Percentiles rank a stretch among this genome's conserved stretches.
phyloP scores from a whole-genome alignment of 2,797 vertebrate species.

The Eupleurogrammus muticus region DNA sequence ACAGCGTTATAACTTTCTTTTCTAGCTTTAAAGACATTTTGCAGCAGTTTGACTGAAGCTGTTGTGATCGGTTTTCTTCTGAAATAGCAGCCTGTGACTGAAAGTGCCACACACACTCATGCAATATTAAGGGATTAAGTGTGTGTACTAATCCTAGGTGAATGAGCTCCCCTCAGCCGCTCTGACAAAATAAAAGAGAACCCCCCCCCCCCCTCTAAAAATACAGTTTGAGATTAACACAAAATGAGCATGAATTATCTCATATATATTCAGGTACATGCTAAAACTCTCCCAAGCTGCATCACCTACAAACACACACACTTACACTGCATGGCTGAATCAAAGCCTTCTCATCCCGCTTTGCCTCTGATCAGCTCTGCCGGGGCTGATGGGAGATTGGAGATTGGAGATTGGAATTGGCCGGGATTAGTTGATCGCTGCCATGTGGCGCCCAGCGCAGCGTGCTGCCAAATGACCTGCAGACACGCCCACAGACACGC shows the following conservation, averaged over 20 bases:
- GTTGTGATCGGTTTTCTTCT: not conserved
- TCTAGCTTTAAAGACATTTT: not conserved
- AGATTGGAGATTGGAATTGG: constrained; percentile 40
- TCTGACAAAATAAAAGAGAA: not conserved
- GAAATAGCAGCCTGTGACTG: not conserved
- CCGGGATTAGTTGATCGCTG: constrained; percentile 51
- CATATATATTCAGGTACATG: too few relatives aligned
- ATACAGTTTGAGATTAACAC: not conserved
- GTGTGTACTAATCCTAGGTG: not conserved
- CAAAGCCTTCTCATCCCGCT: constrained; percentile 67
- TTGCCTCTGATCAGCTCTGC: constrained; percentile 60
- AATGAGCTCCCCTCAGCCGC: not conserved
- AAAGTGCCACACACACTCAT: not conserved
- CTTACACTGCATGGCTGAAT: constrained; percentile 38
- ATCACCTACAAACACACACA: not conserved
- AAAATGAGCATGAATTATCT: too few relatives aligned
- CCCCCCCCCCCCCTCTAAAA: not conserved
- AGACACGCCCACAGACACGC: constrained; percentile 41
- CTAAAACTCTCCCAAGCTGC: too few relatives aligned
- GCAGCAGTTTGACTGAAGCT: not conserved
- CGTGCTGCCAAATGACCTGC: constrained; percentile 37
- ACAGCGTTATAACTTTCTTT: not conserved
- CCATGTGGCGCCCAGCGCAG: constrained; percentile 59
- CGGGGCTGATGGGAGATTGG: constrained; percentile 63
- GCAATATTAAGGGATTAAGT: not conserved